Conservation (phyloP, 2,113 vertebrate species). For the Coregonus clupeaformis region DNA sequence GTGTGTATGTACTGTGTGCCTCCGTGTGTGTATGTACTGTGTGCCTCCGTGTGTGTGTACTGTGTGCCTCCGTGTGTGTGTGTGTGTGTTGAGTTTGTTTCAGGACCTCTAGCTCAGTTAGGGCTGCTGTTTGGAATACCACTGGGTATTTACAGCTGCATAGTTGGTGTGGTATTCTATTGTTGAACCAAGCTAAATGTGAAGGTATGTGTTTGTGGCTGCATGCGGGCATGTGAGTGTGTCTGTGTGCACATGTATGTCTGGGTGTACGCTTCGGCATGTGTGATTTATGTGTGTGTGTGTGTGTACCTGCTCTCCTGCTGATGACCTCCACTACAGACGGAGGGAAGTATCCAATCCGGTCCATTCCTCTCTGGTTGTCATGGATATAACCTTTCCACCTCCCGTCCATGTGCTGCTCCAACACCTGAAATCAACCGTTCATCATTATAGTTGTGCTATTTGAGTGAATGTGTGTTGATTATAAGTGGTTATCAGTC, state of each 20-base stretch:
- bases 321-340: slow-evolving; percentile 95
- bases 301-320: slow-evolving; percentile 80
- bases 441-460: background rate
- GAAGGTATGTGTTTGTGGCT: too few species aligned
- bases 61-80: too few species aligned
- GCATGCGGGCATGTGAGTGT: background rate
- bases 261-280: background rate
- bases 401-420: slow-evolving; percentile 89
- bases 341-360: slow-evolving; percentile 92
- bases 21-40: too few species aligned
- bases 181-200: background rate
- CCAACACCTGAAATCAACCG: slow-evolving; percentile 80
- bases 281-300: slow-evolving; percentile 4
- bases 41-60: too few species aligned
- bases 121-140: slow-evolving; percentile 18
- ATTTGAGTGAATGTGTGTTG: too few species aligned
- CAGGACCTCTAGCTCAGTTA: slow-evolving; percentile 10
- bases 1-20: too few species aligned
- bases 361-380: slow-evolving; percentile 85
- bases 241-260: background rate
- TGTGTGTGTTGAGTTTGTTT: too few species aligned
- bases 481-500: too few species aligned
- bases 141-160: slow-evolving; percentile 27
- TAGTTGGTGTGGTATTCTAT: slow-evolving; percentile 39
- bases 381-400: slow-evolving; percentile 98